Evolutionary conservation across 2,797 vertebrate genomes (phyloP), one percentile per base, ranked within the genome.

Genomic region (Falco columbarius): DNA sequence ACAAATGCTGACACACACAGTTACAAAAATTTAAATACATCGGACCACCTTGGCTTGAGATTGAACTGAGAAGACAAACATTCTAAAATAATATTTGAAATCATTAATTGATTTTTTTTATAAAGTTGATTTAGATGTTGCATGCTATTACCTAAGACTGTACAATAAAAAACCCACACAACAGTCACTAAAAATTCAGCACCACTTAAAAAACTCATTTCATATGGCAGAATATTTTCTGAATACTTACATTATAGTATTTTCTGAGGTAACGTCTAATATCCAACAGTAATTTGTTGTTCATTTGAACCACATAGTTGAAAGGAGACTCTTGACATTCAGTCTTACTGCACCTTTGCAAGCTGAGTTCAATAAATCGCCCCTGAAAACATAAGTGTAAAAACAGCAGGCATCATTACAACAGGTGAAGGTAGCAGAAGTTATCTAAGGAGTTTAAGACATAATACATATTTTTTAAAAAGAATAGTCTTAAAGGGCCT

Each of bases 201-300:
- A 34, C 10, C 74, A 86, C 44, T 86, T 49, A 40, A 18, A 82
- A 86, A 75, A 70, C 26, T 42, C 27, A 67, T 47, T 93, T 80
- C 66, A 80, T 17, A 55, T 3, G 12, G 26, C 38, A 95, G 59
- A 93, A 29, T 36, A 52, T 67, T 95, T 90, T 61, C 81, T 17
- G 54, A 72, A 88, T 95, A 98, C 98, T 98, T 95, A 98, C 98
- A 86, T 87, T 97, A 68, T 98, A 98, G 85, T 98, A 98, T 80
- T 97, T 99, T 94, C 97, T 99, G 96, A 99, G 93, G 96, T 98
- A 98, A 32, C 98, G 98, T 71, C 99, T 99, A 96, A 99, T 99
- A 97, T 99, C 99, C 95, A 99, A 81, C 11, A 98, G 97, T 72
- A 99, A 97, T 97, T 99, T 99, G 98, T 99, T 99, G 98, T 91